phyloP scores from a whole-genome alignment of 1,140 invertebrate genomes.

The Schlechtendalia chinensis region DNA sequence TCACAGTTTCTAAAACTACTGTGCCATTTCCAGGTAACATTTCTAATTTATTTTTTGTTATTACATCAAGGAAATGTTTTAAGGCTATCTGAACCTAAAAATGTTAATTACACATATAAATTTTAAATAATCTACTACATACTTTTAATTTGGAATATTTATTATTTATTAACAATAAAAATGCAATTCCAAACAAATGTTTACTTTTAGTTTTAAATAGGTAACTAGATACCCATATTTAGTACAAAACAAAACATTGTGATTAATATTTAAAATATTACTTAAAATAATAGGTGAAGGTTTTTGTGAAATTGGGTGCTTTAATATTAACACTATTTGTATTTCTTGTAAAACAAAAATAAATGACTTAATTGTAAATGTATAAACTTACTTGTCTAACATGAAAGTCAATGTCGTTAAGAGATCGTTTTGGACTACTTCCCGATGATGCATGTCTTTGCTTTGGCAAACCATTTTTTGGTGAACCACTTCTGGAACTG shows the following conservation, averaged over 20 bases:
- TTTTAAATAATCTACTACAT: too few relatives aligned
- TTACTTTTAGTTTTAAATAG: too few relatives aligned
- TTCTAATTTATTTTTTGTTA: slow-evolving; percentile 86
- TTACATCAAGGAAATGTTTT: slow-evolving; percentile 85
- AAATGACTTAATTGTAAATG: slow-evolving; percentile 42
- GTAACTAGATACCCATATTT: too few relatives aligned
- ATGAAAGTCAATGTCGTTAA: slow-evolving; percentile 64
- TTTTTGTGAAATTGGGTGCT: neutral
- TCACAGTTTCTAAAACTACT: slow-evolving; percentile 85
- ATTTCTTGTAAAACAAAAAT: slow-evolving; percentile 2
- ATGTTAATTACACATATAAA: neutral
- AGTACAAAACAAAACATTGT: too few relatives aligned
- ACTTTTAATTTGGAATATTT: too few relatives aligned
- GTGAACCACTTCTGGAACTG: slow-evolving; percentile 56
- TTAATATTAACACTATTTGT: neutral
- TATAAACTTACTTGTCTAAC: slow-evolving; percentile 62
- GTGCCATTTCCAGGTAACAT: slow-evolving; percentile 89
- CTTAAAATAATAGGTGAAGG: too few relatives aligned
- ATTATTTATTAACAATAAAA: too few relatives aligned
- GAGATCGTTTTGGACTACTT: slow-evolving; percentile 56
- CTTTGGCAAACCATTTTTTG: slow-evolving; percentile 57
- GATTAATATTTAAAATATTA: too few relatives aligned
- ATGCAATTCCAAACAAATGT: too few relatives aligned
- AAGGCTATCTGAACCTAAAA: slow-evolving; percentile 72
- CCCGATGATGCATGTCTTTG: slow-evolving; percentile 54